phyloP scores from a whole-genome alignment of 2,888 invertebrate species.

The Hoplodrina ambigua region DNA sequence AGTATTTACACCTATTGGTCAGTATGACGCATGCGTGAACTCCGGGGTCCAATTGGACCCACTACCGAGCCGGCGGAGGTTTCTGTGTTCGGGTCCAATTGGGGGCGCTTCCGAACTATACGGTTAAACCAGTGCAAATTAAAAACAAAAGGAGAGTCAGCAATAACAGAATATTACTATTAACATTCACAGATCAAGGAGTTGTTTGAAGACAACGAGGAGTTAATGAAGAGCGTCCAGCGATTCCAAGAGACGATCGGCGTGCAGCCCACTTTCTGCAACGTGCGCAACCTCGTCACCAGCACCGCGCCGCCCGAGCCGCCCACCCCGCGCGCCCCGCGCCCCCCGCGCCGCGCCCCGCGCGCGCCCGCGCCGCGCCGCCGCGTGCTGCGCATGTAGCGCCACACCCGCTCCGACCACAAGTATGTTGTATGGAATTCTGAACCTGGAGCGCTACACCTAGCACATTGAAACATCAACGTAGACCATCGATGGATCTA shows the following conservation, averaged over 20 bases:
- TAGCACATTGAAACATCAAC: too few relatives aligned
- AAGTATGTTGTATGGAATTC: too few relatives aligned
- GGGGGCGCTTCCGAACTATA: too few relatives aligned
- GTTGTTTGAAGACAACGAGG: constrained; percentile 83
- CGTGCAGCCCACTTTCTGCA: constrained; percentile 76
- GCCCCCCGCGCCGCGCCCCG: constrained; percentile 52
- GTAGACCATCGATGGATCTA: too few relatives aligned
- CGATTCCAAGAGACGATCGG: constrained; percentile 83
- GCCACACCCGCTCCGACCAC: background rate
- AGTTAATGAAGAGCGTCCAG: constrained; percentile 79
- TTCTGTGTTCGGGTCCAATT: too few relatives aligned
- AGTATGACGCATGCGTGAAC: too few relatives aligned
- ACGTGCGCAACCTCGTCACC: constrained; percentile 84
- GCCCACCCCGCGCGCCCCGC: constrained; percentile 78
- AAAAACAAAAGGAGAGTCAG: too few relatives aligned
- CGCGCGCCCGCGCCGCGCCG: constrained; percentile 29
- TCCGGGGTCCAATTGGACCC: too few relatives aligned
- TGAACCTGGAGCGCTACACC: too few relatives aligned
- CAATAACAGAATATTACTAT: background rate
- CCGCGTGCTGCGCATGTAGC: constrained; percentile 71
- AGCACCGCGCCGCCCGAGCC: constrained; percentile 83
- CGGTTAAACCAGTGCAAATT: too few relatives aligned
- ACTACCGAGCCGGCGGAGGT: too few relatives aligned
- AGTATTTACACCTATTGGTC: too few relatives aligned
- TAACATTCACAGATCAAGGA: constrained; percentile 80